These are phyloP conservation scores for Moxostoma hubbsi DNA, from an alignment of 2,797 vertebrate species.

Conservation along the genomic window DNA sequence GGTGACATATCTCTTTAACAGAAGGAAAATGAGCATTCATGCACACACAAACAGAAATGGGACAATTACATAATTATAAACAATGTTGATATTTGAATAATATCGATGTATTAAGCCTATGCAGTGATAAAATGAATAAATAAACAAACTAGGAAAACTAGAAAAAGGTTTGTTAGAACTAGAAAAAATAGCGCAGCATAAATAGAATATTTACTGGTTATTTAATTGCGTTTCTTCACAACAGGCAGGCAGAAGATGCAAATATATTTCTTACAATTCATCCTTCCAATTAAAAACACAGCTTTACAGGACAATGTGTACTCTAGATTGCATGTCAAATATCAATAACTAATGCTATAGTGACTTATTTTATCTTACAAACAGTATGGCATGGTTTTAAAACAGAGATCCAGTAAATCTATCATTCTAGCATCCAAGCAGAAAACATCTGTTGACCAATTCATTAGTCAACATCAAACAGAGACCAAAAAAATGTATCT, in stretches of 20 bases:
- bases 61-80: background rate
- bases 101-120: background rate
- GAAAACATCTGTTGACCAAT: background rate
- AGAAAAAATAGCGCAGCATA: background rate
- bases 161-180: background rate
- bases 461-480: background rate
- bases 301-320: background rate
- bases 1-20: background rate
- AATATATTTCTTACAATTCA: constrained; percentile 25
- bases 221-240: constrained; percentile 6
- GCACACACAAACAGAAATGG: background rate
- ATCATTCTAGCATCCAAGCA: background rate
- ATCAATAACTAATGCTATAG: constrained; percentile 20
- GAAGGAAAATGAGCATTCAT: constrained; percentile 24
- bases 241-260: constrained; percentile 32
- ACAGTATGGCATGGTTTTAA: background rate
- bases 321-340: background rate
- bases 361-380: constrained; percentile 11
- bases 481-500: too few species aligned
- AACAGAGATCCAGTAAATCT: too few species aligned
- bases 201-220: background rate
- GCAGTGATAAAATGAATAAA: background rate
- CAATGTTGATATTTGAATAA: background rate
- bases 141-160: background rate
- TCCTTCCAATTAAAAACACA: constrained; percentile 6